Conservation (phyloP, 2,888 invertebrate genomes). For the Fissipunctia ypsillon region DNA sequence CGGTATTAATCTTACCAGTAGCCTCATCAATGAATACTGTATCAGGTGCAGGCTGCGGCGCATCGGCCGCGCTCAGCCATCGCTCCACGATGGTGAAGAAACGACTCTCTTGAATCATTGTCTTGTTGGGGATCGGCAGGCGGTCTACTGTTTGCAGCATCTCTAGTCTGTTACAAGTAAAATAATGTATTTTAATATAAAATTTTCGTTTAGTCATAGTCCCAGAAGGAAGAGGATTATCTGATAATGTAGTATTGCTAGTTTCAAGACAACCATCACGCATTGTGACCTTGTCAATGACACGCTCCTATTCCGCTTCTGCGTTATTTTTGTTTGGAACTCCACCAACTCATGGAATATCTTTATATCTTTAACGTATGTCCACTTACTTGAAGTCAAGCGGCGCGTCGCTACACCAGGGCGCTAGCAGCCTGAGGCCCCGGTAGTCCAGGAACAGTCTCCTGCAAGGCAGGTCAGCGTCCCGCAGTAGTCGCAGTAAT, state of each 20-base stretch:
- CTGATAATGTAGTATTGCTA: not conserved
- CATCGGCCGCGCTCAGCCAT: conserved; percentile 92
- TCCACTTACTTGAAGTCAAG: conserved; percentile 83
- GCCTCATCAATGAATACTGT: conserved; percentile 83
- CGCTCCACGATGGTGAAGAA: conserved; percentile 95
- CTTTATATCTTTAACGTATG: not conserved
- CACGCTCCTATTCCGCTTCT: not conserved
- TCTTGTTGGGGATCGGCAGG: conserved; percentile 98
- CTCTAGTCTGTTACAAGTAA: conserved; percentile 90
- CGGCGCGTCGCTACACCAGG: conserved; percentile 96
- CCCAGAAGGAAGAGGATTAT: no score
- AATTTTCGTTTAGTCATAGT: not conserved
- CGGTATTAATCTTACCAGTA: conserved; percentile 76
- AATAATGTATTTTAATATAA: not conserved
- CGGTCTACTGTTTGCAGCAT: conserved; percentile 95
- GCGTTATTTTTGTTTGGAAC: not conserved
- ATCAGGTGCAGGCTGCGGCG: conserved; percentile 65
- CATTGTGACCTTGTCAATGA: not conserved
- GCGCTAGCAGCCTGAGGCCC: conserved; percentile 96
- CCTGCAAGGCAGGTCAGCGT: conserved; percentile 95
- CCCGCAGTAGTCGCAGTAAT: conserved; percentile 94
- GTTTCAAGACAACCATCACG: not conserved
- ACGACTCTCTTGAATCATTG: conserved; percentile 97
- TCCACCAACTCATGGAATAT: no score
- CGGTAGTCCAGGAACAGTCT: conserved; percentile 98